phyloP scores from a whole-genome alignment of 2,797 vertebrate species.

The Sebastes dallii region DNA sequence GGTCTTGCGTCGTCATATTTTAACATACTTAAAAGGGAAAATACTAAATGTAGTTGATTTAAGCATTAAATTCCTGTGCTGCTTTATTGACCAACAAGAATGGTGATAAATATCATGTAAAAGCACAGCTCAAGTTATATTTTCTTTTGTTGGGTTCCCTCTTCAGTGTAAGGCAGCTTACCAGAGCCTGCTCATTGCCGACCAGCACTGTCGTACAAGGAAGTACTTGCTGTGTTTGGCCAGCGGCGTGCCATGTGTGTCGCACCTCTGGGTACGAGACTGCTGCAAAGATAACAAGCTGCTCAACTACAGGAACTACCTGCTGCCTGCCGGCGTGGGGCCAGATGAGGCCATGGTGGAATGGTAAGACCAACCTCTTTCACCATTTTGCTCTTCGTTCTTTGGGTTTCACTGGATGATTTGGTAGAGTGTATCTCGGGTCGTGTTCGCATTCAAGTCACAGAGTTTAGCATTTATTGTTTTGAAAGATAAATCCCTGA shows the following conservation, averaged over 20 bases:
- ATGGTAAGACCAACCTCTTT: conserved; percentile 82
- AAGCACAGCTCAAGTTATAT: not conserved
- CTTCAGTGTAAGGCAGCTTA: conserved; percentile 92
- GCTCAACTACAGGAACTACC: conserved; percentile 94
- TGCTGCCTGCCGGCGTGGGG: conserved; percentile 93
- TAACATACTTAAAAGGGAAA: no score
- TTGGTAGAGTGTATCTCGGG: no score
- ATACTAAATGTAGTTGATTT: no score
- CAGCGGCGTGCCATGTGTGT: conserved; percentile 95
- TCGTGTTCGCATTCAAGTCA: no score
- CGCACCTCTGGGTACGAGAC: conserved; percentile 96
- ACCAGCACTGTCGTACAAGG: conserved; percentile 94
- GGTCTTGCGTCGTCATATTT: no score
- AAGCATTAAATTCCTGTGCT: no score
- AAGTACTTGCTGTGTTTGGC: conserved; percentile 96
- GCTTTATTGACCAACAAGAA: no score
- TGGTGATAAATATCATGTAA: not conserved
- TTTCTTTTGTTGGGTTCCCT: not conserved
- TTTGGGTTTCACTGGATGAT: no score
- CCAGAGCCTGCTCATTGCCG: conserved; percentile 94
- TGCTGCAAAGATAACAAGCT: conserved; percentile 95
- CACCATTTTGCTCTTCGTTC: no score
- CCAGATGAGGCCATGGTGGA: conserved; percentile 88
- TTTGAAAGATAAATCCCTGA: no score
- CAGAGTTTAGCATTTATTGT: no score